Base-by-base conservation (phyloP, 2,113 vertebrate genomes). In the Tupaia tana region DNA sequence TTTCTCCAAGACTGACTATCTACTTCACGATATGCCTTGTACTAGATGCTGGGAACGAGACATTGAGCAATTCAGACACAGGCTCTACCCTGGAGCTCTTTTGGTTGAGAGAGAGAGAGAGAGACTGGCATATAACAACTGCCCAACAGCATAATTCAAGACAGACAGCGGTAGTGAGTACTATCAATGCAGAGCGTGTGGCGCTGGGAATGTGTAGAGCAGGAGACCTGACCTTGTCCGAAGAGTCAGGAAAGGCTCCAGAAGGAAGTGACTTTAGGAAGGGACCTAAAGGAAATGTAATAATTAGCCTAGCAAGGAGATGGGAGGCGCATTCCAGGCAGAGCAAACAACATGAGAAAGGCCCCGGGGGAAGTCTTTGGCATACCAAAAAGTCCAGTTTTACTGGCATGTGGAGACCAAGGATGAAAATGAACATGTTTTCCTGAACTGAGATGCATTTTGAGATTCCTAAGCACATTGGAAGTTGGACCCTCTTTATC, bases 231-330 rank as follows among this genome's bases (percentile, higher is more conserved):
- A 27, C 6, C 73, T 84, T 67, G 59, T 34, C 63, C 34, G 18
- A 34, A 85, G 69, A 61, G 31, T 29, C 56, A 81, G 95, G 73
- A 84, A 87, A 71, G 86, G 6, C 15, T 87, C 29, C 67, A 2
- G 10, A 27, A 84, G 81, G 88, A 96, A 90, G 63, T 43, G 66
- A 80, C 88, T 90, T 95, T 59, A 92, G 93, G 82, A 90, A 90
- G 59, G 67, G 22, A 34, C 85, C 90, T 80, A 73, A 77, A 90
- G 89, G 95, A 96, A 91, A 85, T 71, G 63, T 24, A 81, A 70
- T 64, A 75, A 88, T 82, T 63, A 89, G 83, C 34, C 70, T 63
- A 70, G 74, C 58, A 56, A 70, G 83, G 70, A 96, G 58, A 34
- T 64, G 34, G 73, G 93, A 71, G 61, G 80, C 75, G 59, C n/a